Evolutionary conservation across 2,888 invertebrate genomes (phyloP), one percentile per base, ranked within the genome.

Genomic region (Hirtodrosophila alboralis): DNA sequence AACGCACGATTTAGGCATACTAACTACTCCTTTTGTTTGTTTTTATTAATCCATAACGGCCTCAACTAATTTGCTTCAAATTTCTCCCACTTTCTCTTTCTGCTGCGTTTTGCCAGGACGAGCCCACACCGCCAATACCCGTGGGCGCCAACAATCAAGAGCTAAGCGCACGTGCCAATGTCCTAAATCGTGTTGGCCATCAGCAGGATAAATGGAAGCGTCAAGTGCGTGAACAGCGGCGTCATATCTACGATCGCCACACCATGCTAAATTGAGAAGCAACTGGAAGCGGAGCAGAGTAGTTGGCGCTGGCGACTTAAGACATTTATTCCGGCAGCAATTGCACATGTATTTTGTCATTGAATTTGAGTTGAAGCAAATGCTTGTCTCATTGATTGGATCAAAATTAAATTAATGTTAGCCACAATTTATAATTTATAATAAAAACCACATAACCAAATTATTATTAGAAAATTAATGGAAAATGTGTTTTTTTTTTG

Each of bases 161-260:
- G 75, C 93, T 96, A 92, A 95, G 95, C 23, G 93, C 94, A 1
- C 93, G 96, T 28, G 90, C 90, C 21, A 95, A 94, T 87, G 97
- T 98, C 2, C 92, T 99, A 16, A 98, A 98, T 91, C 93, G 98
- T 62, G 98, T 99, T 34, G 97, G 97, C 0, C 97, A 97, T 87
- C 98, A 98, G 88, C 98, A 98, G 90, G 97, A 97, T 91, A 97
- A 97, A 88, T 99, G 99, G 99, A 98, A 98, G 91, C 93, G 95
- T 31, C 97, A 98, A 90, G 99, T 99, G 4, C 95, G 97, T 6
- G 90, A 90, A 63, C 90, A 90, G 53, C 93, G 99, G 45, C 94
- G 95, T 76, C 98, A 98, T 91, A 98, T 99, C 86, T 99, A 98
- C 90, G 98, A 98, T 90, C 93, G 97, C 61, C 99, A 98, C 90